phyloP scores from a whole-genome alignment of 2,888 invertebrate species.

The Scaptomyza tumidula region DNA sequence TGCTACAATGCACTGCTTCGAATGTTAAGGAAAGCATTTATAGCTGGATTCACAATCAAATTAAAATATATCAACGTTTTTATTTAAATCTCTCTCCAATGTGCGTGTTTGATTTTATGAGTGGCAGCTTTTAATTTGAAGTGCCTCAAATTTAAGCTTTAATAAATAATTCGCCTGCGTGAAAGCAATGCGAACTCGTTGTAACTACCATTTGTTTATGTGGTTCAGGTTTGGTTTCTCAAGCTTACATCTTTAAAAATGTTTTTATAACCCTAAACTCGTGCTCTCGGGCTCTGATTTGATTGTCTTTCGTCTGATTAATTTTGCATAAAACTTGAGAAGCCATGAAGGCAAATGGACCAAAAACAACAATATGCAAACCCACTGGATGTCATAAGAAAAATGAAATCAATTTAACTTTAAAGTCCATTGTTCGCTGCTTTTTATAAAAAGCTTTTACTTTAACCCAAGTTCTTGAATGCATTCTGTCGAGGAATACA shows the following conservation, averaged over 20 bases:
- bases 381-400: neutral
- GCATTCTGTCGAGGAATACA: neutral
- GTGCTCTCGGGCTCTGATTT: slow-evolving; percentile 8
- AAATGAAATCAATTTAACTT: neutral
- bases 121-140: neutral
- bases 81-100: slow-evolving; percentile 11
- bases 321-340: slow-evolving; percentile 7
- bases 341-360: neutral
- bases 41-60: slow-evolving; percentile 6
- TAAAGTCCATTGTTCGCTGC: neutral
- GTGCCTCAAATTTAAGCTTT: slow-evolving; percentile 15
- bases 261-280: neutral
- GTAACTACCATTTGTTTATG: slow-evolving; percentile 33
- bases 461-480: too few species aligned
- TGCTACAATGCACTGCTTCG: neutral
- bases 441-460: neutral
- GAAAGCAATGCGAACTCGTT: slow-evolving; percentile 28
- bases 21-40: neutral
- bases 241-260: slow-evolving; percentile 1
- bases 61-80: slow-evolving; percentile 4
- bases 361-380: neutral
- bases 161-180: slow-evolving; percentile 26
- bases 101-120: slow-evolving; percentile 2
- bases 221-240: neutral
- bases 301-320: slow-evolving; percentile 20